Base-by-base conservation (phyloP, 1,140 invertebrate species). In the Danaus melanippus region DNA sequence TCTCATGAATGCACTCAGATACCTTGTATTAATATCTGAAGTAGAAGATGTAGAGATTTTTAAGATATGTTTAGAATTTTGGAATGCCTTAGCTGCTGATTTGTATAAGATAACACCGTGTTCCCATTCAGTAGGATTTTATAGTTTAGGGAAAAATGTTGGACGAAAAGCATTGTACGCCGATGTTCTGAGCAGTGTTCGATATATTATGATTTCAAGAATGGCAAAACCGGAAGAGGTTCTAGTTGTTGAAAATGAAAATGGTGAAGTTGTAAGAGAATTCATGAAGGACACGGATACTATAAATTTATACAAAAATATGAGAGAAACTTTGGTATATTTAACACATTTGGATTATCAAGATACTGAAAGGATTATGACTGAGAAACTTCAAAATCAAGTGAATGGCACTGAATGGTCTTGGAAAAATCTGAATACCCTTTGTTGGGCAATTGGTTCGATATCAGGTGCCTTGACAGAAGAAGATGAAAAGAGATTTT, bases 221-320 rank as follows among this genome's bases (percentile, higher is more conserved):
- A 99, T 99, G 98, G 98, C 98, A 0, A 99, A 99, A 85, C 98
- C 98, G 0, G 98, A 99, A 87, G 98, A 99, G 89, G 98, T 99
- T 7, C 89, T 99, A n/a, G 97, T 99, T 52, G 98, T 99, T n/a
- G 98, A 99, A 87, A 99, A 99, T 90, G 98, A 99, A 84, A 98
- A 99, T 87, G 98, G 98, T 21, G 98, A 99, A 89, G 98, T 99
- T 51, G 98, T 99, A 1, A 88, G 98, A 48, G 98, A 99, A 86
- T 98, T 99, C 78, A 99, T 99, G 96, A 99, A 99, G 87, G 98
- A 99, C 84, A 99, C 98, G 44, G 98, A 99, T 89, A 96, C 98
- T 9, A 99, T 99, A 65, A 98, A 98, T 88, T 90, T 99, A 69
- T 99, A 99, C 86, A 99, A 99, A 88, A 99, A 98, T 76, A 99